A percentile compares a stretch with the other conserved stretches of the same genome.
These are phyloP conservation scores for Xylota segnis DNA, from an alignment of 2,888 invertebrate genomes.

Conservation along the genomic window DNA sequence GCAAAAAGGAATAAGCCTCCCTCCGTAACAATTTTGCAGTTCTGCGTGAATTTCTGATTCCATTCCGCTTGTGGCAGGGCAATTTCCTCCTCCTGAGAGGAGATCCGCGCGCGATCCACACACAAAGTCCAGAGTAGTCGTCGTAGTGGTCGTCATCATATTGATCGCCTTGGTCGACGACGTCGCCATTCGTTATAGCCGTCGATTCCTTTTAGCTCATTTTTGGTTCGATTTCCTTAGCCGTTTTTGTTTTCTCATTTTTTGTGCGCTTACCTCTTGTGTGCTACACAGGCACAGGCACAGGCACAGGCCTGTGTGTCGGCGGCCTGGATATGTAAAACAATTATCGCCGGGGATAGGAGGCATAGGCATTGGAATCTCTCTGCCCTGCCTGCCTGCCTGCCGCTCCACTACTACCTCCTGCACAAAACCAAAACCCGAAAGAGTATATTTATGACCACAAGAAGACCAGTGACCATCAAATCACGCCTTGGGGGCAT, in stretches of 20 bases:
- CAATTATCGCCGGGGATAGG: slow-evolving; percentile 70
- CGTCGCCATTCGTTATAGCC: slow-evolving; percentile 71
- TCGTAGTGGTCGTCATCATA: slow-evolving; percentile 60
- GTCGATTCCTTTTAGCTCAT: slow-evolving; percentile 70
- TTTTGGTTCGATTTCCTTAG: slow-evolving; percentile 66
- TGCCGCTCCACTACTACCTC: slow-evolving; percentile 6
- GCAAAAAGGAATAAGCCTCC: slow-evolving; percentile 39
- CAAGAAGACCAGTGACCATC: slow-evolving; percentile 75
- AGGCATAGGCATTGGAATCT: slow-evolving; percentile 39
- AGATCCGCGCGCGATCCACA: slow-evolving; percentile 15
- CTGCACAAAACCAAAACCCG: slow-evolving; percentile 56
- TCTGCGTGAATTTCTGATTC: slow-evolving; percentile 73
- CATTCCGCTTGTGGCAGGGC: slow-evolving; percentile 74
- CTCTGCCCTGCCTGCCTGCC: neutral
- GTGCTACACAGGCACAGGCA: too few relatives aligned
- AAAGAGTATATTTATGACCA: slow-evolving; percentile 75
- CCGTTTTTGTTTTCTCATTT: slow-evolving; percentile 4
- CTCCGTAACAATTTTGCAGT: slow-evolving; percentile 66
- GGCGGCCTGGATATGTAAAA: slow-evolving; percentile 69
- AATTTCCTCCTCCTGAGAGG: slow-evolving; percentile 66
- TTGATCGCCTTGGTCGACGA: slow-evolving; percentile 67
- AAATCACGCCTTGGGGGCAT: slow-evolving; percentile 76
- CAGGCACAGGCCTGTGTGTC: too few relatives aligned
- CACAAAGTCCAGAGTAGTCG: neutral
- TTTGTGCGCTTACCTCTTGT: slow-evolving; percentile 1